A percentile compares a stretch with the other conserved stretches of the same genome.
phyloP scores from a whole-genome alignment of 2,113 vertebrate species.

The Tetrao urogallus region DNA sequence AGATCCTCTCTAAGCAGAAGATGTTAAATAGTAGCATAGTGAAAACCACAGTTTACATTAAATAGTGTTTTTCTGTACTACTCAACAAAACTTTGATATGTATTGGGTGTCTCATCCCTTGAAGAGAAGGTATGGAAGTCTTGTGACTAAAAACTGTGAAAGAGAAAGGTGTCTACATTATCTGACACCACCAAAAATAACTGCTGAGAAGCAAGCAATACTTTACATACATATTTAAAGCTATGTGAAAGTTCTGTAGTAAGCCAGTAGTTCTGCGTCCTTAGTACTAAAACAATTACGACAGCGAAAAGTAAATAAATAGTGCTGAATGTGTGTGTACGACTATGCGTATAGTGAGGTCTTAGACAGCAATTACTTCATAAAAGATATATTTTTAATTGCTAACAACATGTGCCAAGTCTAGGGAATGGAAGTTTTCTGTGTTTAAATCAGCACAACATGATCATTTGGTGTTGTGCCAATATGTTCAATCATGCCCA shows the following conservation, averaged over 20 bases:
- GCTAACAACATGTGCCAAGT: neutral
- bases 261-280: neutral
- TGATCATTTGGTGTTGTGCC: neutral
- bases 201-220: neutral
- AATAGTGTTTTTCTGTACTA: constrained; percentile 16
- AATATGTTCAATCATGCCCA: neutral
- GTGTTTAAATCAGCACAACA: neutral
- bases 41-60: constrained; percentile 6
- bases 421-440: neutral
- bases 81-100: constrained; percentile 22
- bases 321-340: neutral
- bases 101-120: neutral
- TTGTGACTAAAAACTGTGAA: neutral
- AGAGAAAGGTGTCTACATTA: neutral
- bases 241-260: neutral
- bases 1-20: neutral
- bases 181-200: neutral
- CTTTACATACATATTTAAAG: neutral
- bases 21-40: neutral
- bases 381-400: neutral
- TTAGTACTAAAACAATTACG: neutral
- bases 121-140: neutral
- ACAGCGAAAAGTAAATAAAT: neutral
- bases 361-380: neutral
- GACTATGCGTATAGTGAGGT: neutral